These are phyloP conservation scores for Pachycephala philippinensis DNA, from an alignment of 2,113 vertebrate genomes.

Conservation along the genomic window DNA sequence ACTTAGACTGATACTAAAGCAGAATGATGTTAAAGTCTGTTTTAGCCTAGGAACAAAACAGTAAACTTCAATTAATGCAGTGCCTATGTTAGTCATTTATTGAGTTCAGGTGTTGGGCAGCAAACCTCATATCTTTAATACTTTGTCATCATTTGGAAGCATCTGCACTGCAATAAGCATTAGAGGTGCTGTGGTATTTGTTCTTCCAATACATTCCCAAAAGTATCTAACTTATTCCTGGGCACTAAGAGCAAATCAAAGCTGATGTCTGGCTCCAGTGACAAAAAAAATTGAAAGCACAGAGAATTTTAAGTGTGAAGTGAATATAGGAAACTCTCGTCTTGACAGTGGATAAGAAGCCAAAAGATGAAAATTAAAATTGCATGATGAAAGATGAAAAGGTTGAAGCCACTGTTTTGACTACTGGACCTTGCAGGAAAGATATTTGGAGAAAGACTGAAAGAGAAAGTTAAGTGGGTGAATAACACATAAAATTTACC, in stretches of 20 bases:
- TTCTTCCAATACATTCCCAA: neutral
- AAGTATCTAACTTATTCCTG: neutral
- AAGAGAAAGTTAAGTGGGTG: constrained; percentile 10
- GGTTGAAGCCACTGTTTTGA: constrained; percentile 45
- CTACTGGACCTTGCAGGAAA: constrained; percentile 41
- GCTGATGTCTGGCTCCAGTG: neutral
- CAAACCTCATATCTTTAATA: neutral
- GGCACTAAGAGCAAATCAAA: constrained; percentile 6
- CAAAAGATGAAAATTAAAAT: constrained; percentile 52
- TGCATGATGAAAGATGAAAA: constrained; percentile 57
- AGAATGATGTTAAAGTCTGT: neutral
- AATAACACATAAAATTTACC: constrained; percentile 53
- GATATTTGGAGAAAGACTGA: constrained; percentile 15
- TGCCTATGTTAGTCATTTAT: neutral
- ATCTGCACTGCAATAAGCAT: neutral
- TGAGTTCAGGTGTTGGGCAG: neutral
- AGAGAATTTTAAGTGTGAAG: constrained; percentile 19
- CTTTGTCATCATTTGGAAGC: neutral
- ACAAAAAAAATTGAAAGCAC: neutral
- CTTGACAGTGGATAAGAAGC: constrained; percentile 1
- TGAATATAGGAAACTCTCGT: constrained; percentile 26
- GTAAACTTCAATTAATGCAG: neutral
- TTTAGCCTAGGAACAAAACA: neutral
- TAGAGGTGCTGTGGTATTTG: neutral
- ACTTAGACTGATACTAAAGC: neutral